Base-by-base conservation (phyloP, 2,888 invertebrate genomes). In the Conistra vaccinii region DNA sequence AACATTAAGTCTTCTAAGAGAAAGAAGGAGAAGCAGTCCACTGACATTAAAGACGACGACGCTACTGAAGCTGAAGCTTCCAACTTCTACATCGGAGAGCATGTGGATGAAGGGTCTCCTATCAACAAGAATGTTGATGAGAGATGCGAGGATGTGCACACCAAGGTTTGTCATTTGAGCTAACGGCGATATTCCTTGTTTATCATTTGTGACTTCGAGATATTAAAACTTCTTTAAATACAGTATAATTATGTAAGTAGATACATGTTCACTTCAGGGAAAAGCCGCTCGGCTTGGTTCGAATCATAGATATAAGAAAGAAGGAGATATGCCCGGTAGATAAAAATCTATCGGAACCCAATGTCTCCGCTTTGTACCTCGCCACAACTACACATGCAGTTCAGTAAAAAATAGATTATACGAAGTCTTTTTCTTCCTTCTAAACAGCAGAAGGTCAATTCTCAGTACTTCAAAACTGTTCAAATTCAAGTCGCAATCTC, bases 1-100 rank as follows among this genome's bases (percentile, higher is more conserved):
- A 96, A 96, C 69, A 96, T 95, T 53, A 96, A 96, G 77, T 94
- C 92, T 0, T 95, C 95, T 0, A 88, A 90, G 60, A 91, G 91
- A 23, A 93, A 88, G 80, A 93, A 92, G 48, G 91, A 90, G 70
- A 93, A 91, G 55, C 90, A 92, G 69, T 88, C 89, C 1, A 80
- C 92, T 1, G 95, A 95, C 48, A 90, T 93, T 9, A 95, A 95
- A 83, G 95, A 95, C 62, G 86, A 91, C 35, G 95, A 96, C 32
- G 94, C 91, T 0, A 93, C 95, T 0, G 95, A 95, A 85, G 69
- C 73, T 3, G 95, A 94, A 83, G 65, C 76, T 1, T 90, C 93
- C 7, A 90, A 84, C 57, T 95, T 95, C 73, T 95, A 95, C 76
- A 95, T 95, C 60, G 96, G 95, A 0, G 95, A 95, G 17, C 82